Base-by-base conservation (phyloP, 2,797 vertebrate genomes). In the Xyrichtys novacula region DNA sequence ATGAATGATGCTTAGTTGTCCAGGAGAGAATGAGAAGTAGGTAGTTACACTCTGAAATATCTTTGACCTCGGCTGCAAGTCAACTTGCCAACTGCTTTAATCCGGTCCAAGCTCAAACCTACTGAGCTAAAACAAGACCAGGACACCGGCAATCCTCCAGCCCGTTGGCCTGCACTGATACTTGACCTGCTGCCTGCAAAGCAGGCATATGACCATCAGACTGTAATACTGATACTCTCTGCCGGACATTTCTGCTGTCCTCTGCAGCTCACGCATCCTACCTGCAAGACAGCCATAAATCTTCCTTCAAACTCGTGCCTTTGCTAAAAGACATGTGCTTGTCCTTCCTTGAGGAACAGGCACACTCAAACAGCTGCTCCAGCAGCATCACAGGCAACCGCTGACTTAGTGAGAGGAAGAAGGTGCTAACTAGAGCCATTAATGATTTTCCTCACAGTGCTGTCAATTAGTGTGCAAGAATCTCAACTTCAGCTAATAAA, bases 31-130 rank as follows among this genome's bases (percentile, higher is more conserved):
- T 3, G 28, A 17, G 20, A 4, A 65, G 68, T 63, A 40, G 43
- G 17, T 40, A 28, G 44, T 16, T 43, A 52, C 55, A 39, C 17
- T 4, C 6, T 0, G 17, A 6, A 54, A 64, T 71, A 72, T 80
- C 53, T 79, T 70, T 53, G 75, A 77, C 66, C 32, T 61, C 1
- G 7, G 25, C 26, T 5, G 11, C 54, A 44, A 12, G 20, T 9
- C 32, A 38, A 61, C 59, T 75, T 6, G 59, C 68, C 76, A 82
- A 67, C 69, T 0, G 38, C 14, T 57, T 26, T 71, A 89, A 91
- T 83, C 83, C 43, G 1, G 58, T 72, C 60, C 70, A 25, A 74
- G 43, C 63, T 26, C 39, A 15, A 50, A 58, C 40, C 36, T 32
- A 26, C 66, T 3, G 62, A 32, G 63, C 74, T 87, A 77, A 78